phyloP scores from a whole-genome alignment of 2,797 vertebrate genomes.

The Parauchenoglanis ngamensis region DNA sequence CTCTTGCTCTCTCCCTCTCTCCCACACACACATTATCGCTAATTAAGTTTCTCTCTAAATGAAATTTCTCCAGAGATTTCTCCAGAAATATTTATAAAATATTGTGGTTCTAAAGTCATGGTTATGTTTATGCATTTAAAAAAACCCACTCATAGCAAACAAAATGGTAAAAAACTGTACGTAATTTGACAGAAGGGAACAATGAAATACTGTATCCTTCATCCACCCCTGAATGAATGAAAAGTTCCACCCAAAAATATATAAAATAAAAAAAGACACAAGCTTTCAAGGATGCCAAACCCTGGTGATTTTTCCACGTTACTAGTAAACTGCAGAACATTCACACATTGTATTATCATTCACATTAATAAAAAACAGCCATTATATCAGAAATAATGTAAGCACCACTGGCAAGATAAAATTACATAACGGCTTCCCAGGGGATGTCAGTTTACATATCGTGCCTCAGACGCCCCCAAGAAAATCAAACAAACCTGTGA shows the following conservation, averaged over 20 bases:
- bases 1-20: background rate
- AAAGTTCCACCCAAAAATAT: background rate
- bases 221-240: background rate
- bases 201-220: background rate
- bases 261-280: background rate
- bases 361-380: conserved; percentile 23
- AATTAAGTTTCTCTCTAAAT: background rate
- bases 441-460: conserved; percentile 26
- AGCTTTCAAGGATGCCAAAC: background rate
- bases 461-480: conserved; percentile 24
- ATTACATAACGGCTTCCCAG: conserved; percentile 28
- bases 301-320: background rate
- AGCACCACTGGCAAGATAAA: conserved; percentile 27
- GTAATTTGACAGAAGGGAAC: background rate
- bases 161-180: background rate
- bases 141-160: background rate
- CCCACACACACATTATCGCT: background rate
- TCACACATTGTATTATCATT: background rate
- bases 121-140: background rate
- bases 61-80: background rate
- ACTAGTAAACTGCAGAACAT: background rate
- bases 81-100: background rate
- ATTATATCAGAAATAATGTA: conserved; percentile 38
- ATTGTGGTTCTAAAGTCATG: conserved; percentile 14
- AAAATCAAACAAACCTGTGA: conserved; percentile 33